phyloP scores from a whole-genome alignment of 2,797 vertebrate species.

The Coracias cyanogaster region DNA sequence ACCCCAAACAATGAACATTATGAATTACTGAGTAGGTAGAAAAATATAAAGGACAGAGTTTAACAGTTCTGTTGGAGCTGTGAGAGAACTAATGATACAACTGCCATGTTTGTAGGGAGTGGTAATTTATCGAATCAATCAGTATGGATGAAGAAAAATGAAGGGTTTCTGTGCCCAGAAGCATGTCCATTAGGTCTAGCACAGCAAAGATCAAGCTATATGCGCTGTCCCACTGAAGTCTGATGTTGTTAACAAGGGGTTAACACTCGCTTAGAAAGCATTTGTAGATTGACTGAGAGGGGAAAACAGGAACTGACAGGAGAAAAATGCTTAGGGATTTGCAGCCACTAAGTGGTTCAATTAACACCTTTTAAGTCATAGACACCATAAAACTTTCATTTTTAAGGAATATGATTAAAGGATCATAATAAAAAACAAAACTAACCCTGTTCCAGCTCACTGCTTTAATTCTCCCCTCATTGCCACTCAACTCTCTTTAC shows the following conservation, averaged over 20 bases:
- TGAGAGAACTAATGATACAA: not conserved
- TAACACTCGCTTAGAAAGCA: constrained; percentile 15
- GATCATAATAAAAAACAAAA: constrained; percentile 15
- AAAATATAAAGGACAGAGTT: not conserved
- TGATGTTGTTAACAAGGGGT: not conserved
- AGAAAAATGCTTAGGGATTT: constrained; percentile 52
- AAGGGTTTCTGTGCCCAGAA: not conserved
- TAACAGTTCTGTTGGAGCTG: not conserved
- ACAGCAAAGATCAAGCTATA: not conserved
- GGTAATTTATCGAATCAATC: not conserved
- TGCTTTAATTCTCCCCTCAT: not conserved
- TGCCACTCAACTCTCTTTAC: not conserved
- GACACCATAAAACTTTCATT: constrained; percentile 49
- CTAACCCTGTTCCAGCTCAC: not conserved
- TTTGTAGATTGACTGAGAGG: not conserved
- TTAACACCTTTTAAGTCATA: constrained; percentile 63
- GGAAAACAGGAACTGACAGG: constrained; percentile 43
- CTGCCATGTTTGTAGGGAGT: not conserved
- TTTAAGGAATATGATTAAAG: constrained; percentile 52
- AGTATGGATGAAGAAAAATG: not conserved
- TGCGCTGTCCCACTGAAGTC: not conserved
- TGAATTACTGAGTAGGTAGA: not conserved
- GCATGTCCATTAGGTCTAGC: not conserved
- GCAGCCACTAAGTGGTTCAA: constrained; percentile 53
- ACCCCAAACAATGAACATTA: not conserved